Conservation (phyloP, 2,797 vertebrate species). For the Lacerta viridis region DNA sequence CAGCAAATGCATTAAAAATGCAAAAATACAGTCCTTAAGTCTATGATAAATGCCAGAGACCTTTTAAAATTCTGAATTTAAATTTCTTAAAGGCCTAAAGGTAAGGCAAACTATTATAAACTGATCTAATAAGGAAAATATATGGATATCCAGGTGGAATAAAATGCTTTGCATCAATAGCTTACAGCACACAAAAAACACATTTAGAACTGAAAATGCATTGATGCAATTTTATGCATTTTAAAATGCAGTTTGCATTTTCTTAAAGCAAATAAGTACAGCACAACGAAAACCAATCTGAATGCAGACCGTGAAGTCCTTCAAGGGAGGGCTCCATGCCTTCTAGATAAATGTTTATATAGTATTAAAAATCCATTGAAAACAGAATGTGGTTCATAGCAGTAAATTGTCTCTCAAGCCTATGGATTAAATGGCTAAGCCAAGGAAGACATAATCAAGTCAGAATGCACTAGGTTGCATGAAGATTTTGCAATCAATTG, state of each 20-base stretch:
- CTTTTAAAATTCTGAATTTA: background rate
- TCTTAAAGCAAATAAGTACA: conserved; percentile 1
- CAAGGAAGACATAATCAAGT: background rate
- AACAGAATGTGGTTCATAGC: background rate
- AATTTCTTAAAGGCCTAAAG: background rate
- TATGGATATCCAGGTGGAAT: background rate
- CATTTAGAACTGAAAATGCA: background rate
- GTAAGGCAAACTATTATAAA: background rate
- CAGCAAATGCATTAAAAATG: background rate
- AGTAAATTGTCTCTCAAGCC: background rate
- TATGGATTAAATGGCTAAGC: background rate
- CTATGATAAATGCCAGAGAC: too few relatives aligned
- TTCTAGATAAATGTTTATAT: conserved; percentile 8
- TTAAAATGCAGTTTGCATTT: background rate
- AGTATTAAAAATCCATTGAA: background rate
- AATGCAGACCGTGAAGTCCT: background rate
- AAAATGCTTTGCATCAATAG: background rate
- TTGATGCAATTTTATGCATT: background rate
- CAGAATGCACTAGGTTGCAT: background rate
- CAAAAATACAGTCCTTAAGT: background rate
- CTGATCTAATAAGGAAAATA: background rate
- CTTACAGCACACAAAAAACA: background rate
- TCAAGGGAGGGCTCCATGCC: background rate
- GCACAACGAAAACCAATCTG: background rate
- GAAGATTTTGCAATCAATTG: background rate